Base-by-base conservation (phyloP, 2,888 invertebrate species). In the Xanthorhoe designata region DNA sequence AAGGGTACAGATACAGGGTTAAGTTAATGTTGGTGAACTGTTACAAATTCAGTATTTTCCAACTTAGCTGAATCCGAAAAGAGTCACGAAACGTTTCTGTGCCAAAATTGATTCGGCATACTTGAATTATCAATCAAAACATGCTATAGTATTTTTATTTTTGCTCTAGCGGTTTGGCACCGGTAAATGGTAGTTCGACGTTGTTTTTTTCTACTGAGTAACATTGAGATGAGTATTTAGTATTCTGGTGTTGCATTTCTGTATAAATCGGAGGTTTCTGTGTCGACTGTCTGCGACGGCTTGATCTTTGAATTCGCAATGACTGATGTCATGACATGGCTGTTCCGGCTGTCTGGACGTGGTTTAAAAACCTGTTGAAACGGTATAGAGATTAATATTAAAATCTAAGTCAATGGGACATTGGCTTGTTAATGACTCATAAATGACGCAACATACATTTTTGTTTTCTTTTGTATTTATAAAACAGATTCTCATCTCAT, bases 241-340 rank as follows among this genome's bases (percentile, higher is more conserved):
- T 38, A 59, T 59, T 51, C 59, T 15, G 38, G 51, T 38, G 35
- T 68, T 59, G 64, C 53, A 61, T 57, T 60, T 47, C 57, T 65
- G 52, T 58, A 47, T 61, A 60, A 69, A 69, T 57, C 57, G 18
- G 35, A 8, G 32, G 59, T 66, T 64, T 69, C 45, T 63, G 58
- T 65, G 51, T 35, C 56, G 57, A 53, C 54, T 8, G 60, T 60
- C 57, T 62, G 17, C 45, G 64, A 59, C 58, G 29, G 7, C 50
- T 6, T 56, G 53, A 52, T 15, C 38, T 45, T 24, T 53, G 42
- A 47, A 63, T 59, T 52, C 38, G 50, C 24, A 57, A 61, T 60
- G 32, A 3, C 52, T 70, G 69, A 67, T 67, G 64, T 64, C 65
- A 67, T 57, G 15, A 42, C 15, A 69, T 62, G 17, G 64, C 70